phyloP scores from a whole-genome alignment of 2,113 vertebrate species.

The Peromyscus leucopus region DNA sequence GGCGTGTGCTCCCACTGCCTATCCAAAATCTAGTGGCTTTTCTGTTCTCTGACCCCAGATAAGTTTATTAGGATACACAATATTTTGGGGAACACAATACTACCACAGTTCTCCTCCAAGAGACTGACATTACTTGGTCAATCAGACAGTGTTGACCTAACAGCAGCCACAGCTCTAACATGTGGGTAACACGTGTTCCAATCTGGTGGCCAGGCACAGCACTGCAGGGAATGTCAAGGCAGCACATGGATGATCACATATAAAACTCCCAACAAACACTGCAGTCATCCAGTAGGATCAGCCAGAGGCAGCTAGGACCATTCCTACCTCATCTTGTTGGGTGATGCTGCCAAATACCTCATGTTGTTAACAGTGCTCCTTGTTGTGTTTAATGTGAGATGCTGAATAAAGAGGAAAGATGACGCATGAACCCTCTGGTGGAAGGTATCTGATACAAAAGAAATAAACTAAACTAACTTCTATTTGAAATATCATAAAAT shows the following conservation, averaged over 20 bases:
- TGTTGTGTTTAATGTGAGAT: background rate
- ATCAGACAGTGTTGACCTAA: background rate
- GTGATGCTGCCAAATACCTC: background rate
- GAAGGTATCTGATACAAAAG: background rate
- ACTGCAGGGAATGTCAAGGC: background rate
- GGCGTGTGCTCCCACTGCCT: too few species aligned
- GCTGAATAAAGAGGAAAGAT: background rate
- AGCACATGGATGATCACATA: background rate
- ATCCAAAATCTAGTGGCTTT: too few species aligned
- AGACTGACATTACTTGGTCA: background rate
- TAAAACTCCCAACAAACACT: background rate
- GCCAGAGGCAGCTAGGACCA: rapidly evolving
- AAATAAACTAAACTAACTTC: background rate
- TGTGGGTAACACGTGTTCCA: background rate
- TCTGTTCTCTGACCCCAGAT: too few species aligned
- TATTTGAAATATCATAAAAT: background rate
- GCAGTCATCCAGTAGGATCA: background rate
- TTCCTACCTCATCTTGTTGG: background rate
- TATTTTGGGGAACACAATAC: too few species aligned
- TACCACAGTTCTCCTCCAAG: background rate
- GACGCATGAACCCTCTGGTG: background rate
- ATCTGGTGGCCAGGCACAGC: too few species aligned
- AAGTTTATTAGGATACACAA: too few species aligned
- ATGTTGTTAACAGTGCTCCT: too few species aligned
- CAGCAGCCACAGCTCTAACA: background rate